These are phyloP conservation scores for Chalcosyrphus nemorum DNA, from an alignment of 2,888 invertebrate genomes.

Conservation along the genomic window DNA sequence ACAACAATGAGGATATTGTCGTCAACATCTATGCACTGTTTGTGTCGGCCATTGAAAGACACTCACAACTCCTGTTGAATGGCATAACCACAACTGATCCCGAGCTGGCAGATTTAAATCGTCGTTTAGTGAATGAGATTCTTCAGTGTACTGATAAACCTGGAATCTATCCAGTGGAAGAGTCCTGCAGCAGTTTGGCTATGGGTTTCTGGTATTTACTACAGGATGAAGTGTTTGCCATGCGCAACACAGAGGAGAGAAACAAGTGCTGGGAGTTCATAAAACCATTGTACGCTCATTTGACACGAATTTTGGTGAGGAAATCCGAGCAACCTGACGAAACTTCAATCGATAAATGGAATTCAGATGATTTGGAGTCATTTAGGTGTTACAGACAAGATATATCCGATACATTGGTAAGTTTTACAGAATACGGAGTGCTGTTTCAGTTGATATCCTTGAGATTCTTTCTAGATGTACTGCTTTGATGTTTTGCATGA, in stretches of 20 bases:
- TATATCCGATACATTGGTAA: slow-evolving; percentile 91
- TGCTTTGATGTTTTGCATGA: slow-evolving; percentile 92
- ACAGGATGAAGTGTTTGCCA: slow-evolving; percentile 84
- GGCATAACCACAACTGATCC: slow-evolving; percentile 80
- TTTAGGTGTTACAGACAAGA: slow-evolving; percentile 94
- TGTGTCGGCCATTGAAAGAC: slow-evolving; percentile 88
- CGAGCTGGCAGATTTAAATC: slow-evolving; percentile 83
- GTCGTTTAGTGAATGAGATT: slow-evolving; percentile 87
- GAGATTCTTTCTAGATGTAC: slow-evolving; percentile 86
- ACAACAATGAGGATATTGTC: slow-evolving; percentile 85
- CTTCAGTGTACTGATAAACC: slow-evolving; percentile 90
- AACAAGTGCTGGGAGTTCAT: slow-evolving; percentile 83
- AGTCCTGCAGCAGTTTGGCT: slow-evolving; percentile 91
- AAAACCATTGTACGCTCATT: slow-evolving; percentile 90
- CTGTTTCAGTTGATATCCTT: background rate
- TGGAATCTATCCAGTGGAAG: slow-evolving; percentile 94
- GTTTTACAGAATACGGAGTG: slow-evolving; percentile 68
- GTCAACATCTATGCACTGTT: slow-evolving; percentile 87
- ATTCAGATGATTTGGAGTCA: slow-evolving; percentile 91
- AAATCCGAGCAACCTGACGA: slow-evolving; percentile 91
- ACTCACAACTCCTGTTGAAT: slow-evolving; percentile 83
- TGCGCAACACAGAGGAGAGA: slow-evolving; percentile 78
- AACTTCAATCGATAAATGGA: slow-evolving; percentile 84
- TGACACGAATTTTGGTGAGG: slow-evolving; percentile 88
- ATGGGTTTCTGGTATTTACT: slow-evolving; percentile 96